These are phyloP conservation scores for Drosophila rufa DNA, from an alignment of 1,140 invertebrate species.

Conservation along the genomic window DNA sequence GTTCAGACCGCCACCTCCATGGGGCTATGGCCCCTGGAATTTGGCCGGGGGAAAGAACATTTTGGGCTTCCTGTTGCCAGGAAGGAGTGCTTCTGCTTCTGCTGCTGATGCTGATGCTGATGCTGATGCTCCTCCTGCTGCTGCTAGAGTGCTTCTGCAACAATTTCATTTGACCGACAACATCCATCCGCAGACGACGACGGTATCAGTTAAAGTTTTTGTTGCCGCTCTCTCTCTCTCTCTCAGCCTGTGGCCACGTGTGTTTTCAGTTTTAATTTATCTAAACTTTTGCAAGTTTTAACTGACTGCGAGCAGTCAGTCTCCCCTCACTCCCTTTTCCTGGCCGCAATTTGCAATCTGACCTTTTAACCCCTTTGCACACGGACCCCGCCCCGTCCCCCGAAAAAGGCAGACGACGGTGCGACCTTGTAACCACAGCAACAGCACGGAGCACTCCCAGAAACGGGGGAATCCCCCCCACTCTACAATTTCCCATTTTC, in stretches of 20 bases:
- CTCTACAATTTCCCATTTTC: not conserved
- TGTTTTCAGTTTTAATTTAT: constrained; percentile 78
- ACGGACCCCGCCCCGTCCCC: constrained; percentile 7
- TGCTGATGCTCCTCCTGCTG: no score
- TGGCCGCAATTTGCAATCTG: constrained; percentile 75
- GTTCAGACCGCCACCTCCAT: constrained; percentile 16
- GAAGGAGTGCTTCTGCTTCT: constrained; percentile 26
- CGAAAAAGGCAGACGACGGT: constrained; percentile 18
- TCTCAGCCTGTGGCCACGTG: constrained; percentile 46
- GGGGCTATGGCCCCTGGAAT: not conserved
- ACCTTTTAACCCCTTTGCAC: constrained; percentile 73
- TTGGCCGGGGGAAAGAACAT: not conserved
- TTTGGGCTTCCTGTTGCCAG: constrained; percentile 48
- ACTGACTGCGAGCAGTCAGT: constrained; percentile 37
- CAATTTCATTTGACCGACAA: constrained; percentile 68
- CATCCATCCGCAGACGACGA: constrained; percentile 10
- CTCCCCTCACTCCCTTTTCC: not conserved
- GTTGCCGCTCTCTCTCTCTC: not conserved
- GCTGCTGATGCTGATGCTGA: no score
- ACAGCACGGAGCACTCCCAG: constrained; percentile 31
- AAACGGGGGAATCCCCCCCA: constrained; percentile 3
- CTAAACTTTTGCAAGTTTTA: constrained; percentile 67
- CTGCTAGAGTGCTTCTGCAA: constrained; percentile 35
- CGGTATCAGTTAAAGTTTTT: constrained; percentile 37
- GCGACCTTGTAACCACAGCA: constrained; percentile 82